Base-by-base conservation (phyloP, 2,797 vertebrate genomes). In the Columba guinea region DNA sequence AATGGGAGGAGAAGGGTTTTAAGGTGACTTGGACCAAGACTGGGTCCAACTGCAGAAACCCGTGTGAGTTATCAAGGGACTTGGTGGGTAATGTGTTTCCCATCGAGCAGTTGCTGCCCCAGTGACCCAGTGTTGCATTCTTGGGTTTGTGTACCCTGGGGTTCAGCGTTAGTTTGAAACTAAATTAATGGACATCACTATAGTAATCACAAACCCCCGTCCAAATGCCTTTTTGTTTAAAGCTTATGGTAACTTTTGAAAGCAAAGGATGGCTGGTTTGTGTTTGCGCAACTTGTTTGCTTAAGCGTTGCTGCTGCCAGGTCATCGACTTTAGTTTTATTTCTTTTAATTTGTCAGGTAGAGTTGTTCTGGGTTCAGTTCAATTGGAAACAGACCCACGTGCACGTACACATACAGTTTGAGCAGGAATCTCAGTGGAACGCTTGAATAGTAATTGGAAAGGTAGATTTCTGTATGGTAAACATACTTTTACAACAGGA, bases 331-430 rank as follows among this genome's bases (percentile, higher is more conserved):
- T 92, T 58, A 95, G 96, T 97, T 97, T 96, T 94, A 97, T 97
- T 97, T 96, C 84, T 96, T 91, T 97, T 97, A 97, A 96, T 97
- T 97, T 98, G 95, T 96, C 97, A 96, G 94, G 97, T 97, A 96
- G 90, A 95, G 77, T 91, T 97, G 95, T 97, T 97, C 94, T 82
- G 82, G 83, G 7, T 76, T 28, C 79, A 83, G 22, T 69, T 76
- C 88, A 96, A 89, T 96, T 97, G 96, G 94, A 97, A 97, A 85
- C 97, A 97, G 97, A 96, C 88, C 60, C 78, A 49, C 65, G 23
- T 78, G 87, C 78, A 89, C 0, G 2, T 85, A 41, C 28, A 28
- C 67, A 56, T 59, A 49, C 27, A 0, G 0, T 84, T 65, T 88
- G 85, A 94, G 69, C 76, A 87, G 80, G 52, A 88, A 17, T 85